phyloP scores from a whole-genome alignment of 1,140 invertebrate genomes.

The Archegozetes longisetosus region DNA sequence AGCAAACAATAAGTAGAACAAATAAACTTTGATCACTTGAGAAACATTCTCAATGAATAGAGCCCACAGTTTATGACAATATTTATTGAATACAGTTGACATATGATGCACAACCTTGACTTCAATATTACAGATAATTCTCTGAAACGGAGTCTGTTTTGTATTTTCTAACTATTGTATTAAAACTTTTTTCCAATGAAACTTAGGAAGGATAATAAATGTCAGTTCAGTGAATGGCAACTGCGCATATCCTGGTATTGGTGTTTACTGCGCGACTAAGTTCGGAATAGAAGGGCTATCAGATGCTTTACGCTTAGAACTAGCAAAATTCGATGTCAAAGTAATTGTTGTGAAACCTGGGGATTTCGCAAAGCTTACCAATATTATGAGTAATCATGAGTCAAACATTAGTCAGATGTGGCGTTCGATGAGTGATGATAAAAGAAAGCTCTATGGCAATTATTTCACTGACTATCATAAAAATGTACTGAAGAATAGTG shows the following conservation, averaged over 20 bases:
- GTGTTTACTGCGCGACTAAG: conserved; percentile 63
- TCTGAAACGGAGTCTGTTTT: no score
- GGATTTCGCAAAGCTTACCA: conserved; percentile 29
- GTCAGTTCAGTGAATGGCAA: conserved; percentile 61
- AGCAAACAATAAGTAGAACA: no score
- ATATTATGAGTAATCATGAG: conserved; percentile 22
- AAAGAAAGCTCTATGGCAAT: conserved; percentile 18
- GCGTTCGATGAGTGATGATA: conserved; percentile 25
- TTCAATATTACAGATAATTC: no score
- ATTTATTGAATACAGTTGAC: no score
- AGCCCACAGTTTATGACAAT: no score
- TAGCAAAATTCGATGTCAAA: conserved; percentile 28
- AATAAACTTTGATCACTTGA: no score
- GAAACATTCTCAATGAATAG: no score
- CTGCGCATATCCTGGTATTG: conserved; percentile 48
- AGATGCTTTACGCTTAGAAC: conserved; percentile 27
- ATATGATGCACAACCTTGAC: no score
- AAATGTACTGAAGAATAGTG: conserved; percentile 15
- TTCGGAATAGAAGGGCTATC: conserved; percentile 41
- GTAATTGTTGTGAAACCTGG: conserved; percentile 30
- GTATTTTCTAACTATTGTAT: no score
- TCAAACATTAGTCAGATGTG: conserved; percentile 13
- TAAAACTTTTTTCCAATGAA: no score
- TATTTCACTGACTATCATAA: conserved; percentile 22
- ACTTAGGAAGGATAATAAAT: conserved; percentile 48